Evolutionary conservation across 1,140 invertebrate species (phyloP), one percentile per base, ranked within the genome.

Genomic region (Drosophila teissieri): DNA sequence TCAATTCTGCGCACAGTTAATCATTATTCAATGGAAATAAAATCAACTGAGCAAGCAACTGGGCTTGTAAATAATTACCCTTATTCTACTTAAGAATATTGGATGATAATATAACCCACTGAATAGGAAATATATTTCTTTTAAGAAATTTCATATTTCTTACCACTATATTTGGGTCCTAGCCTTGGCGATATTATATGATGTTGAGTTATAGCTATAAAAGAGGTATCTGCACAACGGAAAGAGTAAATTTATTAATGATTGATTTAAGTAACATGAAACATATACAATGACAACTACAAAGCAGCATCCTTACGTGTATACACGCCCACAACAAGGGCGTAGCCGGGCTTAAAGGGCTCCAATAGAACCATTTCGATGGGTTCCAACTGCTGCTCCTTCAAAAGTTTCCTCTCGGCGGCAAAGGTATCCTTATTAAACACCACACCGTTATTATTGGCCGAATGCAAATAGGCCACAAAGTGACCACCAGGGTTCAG

Each of bases 401-500:
- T 45, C 0, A 82, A 34, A 0, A 48, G 73, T 8, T 67, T 44
- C 0, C 37, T 14, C 3, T 51, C 56, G 0, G 17, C 39, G 5
- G 22, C 12, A 12, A 44, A 24, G 8, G 42, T 27, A 7, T 61
- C 44, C 34, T 31, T 27, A 4, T n/a, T 3, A 4, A 53, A 15
- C 1, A 22, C 4, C 4, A 22, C 61, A 14, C 27, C 4, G 10
- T 40, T 24, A 6, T 19, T 40, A 12, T 5, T 39, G 3, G 17
- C 17, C 0, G 39, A 46, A 0, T 76, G 42, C n/a, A 82, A 31
- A 4, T 63, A 65, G 14, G 54, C 39, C 36, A 60, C 31, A 19
- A 82, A 82, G n/a, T 64, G 46, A 1, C 79, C 79, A 6, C 46
- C 62, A 0, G 58, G 15, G 3, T 39, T 36, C 0, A 82, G 79